Evolutionary conservation across 2,888 invertebrate species (phyloP).

Genomic region (Perdita meconis): DNA sequence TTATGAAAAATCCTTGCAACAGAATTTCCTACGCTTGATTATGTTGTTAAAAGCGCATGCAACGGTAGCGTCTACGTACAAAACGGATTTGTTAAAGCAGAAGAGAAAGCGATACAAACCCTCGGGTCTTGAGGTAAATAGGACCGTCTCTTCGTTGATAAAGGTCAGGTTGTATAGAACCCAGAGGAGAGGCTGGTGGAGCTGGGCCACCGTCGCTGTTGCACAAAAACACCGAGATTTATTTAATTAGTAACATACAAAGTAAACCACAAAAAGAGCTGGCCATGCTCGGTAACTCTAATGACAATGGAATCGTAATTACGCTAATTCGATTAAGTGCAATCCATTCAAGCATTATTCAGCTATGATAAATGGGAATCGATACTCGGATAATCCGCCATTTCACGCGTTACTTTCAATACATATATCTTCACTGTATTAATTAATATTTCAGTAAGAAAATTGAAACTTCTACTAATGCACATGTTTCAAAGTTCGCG

Average conservation of each 20-base stretch:
- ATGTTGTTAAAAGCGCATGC: background rate
- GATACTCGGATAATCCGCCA: background rate
- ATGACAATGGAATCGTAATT: background rate
- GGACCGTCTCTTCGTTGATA: conserved; percentile 93
- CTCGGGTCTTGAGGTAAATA: conserved; percentile 88
- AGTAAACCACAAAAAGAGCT: background rate
- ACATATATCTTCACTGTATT: background rate
- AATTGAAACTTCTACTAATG: background rate
- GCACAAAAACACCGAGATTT: conserved; percentile 6
- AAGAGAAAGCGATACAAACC: conserved; percentile 59
- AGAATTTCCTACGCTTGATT: background rate
- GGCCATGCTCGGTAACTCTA: background rate
- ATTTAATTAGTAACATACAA: background rate
- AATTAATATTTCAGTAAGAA: background rate
- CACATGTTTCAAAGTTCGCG: background rate
- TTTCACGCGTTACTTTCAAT: background rate
- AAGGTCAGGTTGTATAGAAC: conserved; percentile 94
- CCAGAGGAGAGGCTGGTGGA: conserved; percentile 88
- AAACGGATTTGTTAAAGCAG: background rate
- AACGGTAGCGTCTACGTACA: background rate
- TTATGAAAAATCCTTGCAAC: background rate
- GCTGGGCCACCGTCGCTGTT: conserved; percentile 82
- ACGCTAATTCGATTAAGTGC: background rate
- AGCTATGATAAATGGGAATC: background rate
- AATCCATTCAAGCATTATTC: background rate